A percentile compares a stretch with the other conserved stretches of the same genome.
phyloP scores from a whole-genome alignment of 2,888 invertebrate species.

The Pediacus dermestoides region DNA sequence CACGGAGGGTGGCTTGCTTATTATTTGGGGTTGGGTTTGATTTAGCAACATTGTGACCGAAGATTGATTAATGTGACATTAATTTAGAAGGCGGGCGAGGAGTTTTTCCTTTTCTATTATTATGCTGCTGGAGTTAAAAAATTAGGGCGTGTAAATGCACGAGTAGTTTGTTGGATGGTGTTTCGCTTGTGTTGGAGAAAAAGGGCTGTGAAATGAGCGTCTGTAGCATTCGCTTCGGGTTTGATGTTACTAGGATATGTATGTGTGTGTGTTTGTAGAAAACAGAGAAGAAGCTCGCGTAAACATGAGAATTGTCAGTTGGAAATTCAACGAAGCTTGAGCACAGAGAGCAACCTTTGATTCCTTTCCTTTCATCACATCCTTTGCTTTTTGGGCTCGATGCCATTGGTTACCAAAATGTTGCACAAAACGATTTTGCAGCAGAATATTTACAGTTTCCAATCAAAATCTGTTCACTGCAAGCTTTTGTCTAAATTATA shows the following conservation, averaged over 20 bases:
- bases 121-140: too few relatives aligned
- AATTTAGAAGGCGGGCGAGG: conserved; percentile 26
- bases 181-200: neutral
- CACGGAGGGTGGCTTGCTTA: conserved; percentile 34
- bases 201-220: neutral
- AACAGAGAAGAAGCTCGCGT: conserved; percentile 34
- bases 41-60: conserved; percentile 44
- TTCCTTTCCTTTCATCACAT: conserved; percentile 40
- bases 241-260: too few relatives aligned
- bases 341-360: conserved; percentile 36
- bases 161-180: too few relatives aligned
- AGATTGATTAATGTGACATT: conserved; percentile 48
- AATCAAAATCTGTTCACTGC: too few relatives aligned
- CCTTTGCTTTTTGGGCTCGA: conserved; percentile 31
- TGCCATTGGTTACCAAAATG: conserved; percentile 27
- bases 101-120: conserved; percentile 2
- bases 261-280: conserved; percentile 30
- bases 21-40: conserved; percentile 35
- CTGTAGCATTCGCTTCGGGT: too few relatives aligned
- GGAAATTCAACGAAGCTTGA: conserved; percentile 38
- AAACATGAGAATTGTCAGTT: conserved; percentile 41
- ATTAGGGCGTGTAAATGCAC: conserved; percentile 2
- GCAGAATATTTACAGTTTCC: too few relatives aligned
- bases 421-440: too few relatives aligned
- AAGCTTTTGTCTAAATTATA: too few relatives aligned